Conservation (phyloP, 2,888 invertebrate genomes). For the Acronicta aceris region DNA sequence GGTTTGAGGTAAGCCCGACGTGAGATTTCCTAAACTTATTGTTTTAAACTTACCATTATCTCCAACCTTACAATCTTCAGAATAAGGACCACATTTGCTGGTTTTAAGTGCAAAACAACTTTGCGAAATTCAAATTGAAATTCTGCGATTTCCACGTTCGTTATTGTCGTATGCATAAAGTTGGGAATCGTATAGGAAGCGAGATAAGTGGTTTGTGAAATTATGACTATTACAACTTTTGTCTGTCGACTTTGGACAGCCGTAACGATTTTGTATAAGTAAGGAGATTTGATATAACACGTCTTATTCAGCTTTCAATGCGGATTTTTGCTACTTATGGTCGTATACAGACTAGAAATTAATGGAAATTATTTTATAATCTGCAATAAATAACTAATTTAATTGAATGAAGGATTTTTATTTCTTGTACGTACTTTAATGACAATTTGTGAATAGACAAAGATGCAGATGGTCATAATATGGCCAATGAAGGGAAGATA, state of each 20-base stretch:
- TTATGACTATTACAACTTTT: constrained; percentile 60
- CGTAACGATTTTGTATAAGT: constrained; percentile 59
- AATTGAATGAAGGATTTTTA: no score
- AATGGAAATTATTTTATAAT: neutral
- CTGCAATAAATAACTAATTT: no score
- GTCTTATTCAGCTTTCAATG: constrained; percentile 2
- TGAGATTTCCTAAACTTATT: constrained; percentile 57
- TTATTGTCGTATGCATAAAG: constrained; percentile 58
- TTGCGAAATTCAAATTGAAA: constrained; percentile 56
- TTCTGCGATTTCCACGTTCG: constrained; percentile 52
- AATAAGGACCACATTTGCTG: constrained; percentile 40
- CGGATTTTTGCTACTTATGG: neutral
- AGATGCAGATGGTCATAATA: no score
- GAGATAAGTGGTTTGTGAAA: constrained; percentile 33
- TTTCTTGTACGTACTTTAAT: no score
- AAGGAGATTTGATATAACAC: constrained; percentile 41
- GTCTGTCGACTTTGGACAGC: constrained; percentile 58
- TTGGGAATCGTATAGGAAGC: constrained; percentile 46
- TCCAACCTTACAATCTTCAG: constrained; percentile 20
- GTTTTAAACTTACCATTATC: constrained; percentile 17
- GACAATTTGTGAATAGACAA: no score
- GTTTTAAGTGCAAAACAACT: constrained; percentile 28
- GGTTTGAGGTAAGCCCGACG: constrained; percentile 70
- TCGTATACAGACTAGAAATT: neutral
- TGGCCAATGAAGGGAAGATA: no score